phyloP scores from a whole-genome alignment of 2,113 vertebrate genomes.

The Brachyistius frenatus region DNA sequence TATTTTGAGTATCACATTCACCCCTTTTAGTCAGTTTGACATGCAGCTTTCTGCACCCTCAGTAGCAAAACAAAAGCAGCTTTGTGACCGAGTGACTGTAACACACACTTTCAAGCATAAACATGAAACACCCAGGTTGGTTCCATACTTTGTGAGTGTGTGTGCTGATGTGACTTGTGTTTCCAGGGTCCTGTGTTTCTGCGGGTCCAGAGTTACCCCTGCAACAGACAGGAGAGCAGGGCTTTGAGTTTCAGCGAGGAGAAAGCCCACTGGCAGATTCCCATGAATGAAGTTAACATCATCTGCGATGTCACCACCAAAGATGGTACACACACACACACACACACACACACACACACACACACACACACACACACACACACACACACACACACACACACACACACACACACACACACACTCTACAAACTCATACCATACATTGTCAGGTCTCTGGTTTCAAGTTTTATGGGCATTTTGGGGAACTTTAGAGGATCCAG shows the following conservation, averaged over 20 bases:
- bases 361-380: neutral
- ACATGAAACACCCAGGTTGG: neutral
- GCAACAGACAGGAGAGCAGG: constrained; percentile 89
- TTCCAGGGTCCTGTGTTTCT: constrained; percentile 91
- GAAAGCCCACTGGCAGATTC: constrained; percentile 91
- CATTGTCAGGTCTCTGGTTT: neutral
- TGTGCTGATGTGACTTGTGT: constrained; percentile 2
- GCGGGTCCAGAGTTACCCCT: constrained; percentile 89
- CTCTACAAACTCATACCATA: too few species aligned
- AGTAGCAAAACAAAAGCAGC: too few species aligned
- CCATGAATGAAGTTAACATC: constrained; percentile 92
- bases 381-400: constrained; percentile 30
- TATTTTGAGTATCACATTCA: too few species aligned
- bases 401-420: constrained; percentile 1
- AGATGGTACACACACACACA: constrained; percentile 83
- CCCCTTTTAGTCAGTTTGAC: too few species aligned
- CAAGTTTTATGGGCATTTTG: neutral
- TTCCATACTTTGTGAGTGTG: neutral
- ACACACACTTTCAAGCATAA: neutral
- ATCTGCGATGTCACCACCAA: constrained; percentile 89
- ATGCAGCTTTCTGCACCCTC: too few species aligned
- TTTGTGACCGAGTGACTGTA: neutral
- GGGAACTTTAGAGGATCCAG: neutral
- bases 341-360: constrained; percentile 1
- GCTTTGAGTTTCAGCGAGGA: constrained; percentile 93